Evolutionary conservation across 2,888 invertebrate species (phyloP).

Genomic region (Apodemia duryi): DNA sequence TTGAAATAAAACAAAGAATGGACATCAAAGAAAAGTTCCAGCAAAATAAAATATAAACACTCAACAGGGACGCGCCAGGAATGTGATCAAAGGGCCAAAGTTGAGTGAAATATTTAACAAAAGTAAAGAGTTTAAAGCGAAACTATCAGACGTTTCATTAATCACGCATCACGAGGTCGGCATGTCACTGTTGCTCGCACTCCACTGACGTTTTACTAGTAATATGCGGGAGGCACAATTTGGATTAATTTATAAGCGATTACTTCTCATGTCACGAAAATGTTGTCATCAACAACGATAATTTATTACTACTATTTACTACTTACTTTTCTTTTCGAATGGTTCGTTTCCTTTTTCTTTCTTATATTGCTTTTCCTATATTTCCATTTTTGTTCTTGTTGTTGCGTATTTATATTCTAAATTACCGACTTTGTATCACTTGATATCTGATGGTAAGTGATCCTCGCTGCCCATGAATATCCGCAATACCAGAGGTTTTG

Average conservation of each 20-base stretch:
- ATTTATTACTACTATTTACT: too few species aligned
- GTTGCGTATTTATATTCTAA: too few species aligned
- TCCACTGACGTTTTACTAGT: constrained; percentile 5
- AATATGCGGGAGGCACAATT: neutral
- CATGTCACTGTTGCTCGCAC: neutral
- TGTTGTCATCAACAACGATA: too few species aligned
- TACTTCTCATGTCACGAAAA: too few species aligned
- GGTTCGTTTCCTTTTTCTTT: too few species aligned
- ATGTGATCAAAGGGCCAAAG: constrained; percentile 7
- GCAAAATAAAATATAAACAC: neutral
- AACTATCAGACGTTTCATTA: constrained; percentile 15
- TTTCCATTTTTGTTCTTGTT: too few species aligned
- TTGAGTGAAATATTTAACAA: constrained; percentile 7
- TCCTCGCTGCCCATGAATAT: too few species aligned
- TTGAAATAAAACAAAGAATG: neutral
- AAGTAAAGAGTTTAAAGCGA: constrained; percentile 15
- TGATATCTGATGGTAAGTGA: too few species aligned
- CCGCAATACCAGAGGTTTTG: too few species aligned
- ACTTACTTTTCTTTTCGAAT: too few species aligned
- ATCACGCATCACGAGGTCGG: constrained; percentile 3
- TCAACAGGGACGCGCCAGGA: neutral
- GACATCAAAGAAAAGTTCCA: constrained; percentile 9
- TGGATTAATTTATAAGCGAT: neutral
- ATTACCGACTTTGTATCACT: too few species aligned
- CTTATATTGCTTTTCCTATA: too few species aligned